A percentile compares a stretch with the other conserved stretches of the same genome.
These are phyloP conservation scores for Parasteatoda lunata DNA, from an alignment of 2,888 invertebrate genomes.

Conservation along the genomic window DNA sequence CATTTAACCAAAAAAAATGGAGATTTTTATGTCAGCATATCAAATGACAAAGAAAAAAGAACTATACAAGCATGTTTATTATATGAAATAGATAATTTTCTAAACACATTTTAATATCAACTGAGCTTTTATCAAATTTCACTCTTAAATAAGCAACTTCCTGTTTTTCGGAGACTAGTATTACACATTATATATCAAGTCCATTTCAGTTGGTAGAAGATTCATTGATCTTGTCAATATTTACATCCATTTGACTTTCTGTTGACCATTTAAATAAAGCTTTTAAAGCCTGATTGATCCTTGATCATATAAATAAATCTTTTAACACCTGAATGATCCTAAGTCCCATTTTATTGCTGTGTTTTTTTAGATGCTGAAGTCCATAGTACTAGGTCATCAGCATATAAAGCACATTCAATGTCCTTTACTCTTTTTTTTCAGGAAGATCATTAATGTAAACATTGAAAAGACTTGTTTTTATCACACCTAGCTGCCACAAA, in stretches of 20 bases:
- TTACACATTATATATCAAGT: neutral
- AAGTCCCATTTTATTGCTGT: conserved; percentile 4
- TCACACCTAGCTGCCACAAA: neutral
- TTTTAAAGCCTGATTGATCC: neutral
- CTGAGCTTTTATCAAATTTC: neutral
- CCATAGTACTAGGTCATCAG: neutral
- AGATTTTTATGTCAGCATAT: no score
- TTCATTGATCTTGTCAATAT: neutral
- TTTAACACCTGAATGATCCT: neutral
- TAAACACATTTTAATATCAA: no score
- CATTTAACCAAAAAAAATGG: no score
- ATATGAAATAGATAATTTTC: no score
- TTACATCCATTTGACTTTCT: conserved; percentile 3
- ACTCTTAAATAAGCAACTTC: neutral
- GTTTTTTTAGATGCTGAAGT: neutral
- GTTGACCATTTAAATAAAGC: neutral
- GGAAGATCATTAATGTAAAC: conserved; percentile 8
- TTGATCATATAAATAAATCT: neutral
- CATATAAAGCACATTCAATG: neutral
- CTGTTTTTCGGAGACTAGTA: neutral
- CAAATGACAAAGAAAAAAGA: no score
- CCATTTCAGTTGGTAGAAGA: conserved; percentile 14
- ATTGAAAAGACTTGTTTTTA: neutral
- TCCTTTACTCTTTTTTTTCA: neutral
- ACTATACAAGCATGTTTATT: no score